Percentiles rank a stretch among this genome's conserved stretches.
Conservation (phyloP, 2,888 invertebrate species). For the Lasius fuliginosus region DNA sequence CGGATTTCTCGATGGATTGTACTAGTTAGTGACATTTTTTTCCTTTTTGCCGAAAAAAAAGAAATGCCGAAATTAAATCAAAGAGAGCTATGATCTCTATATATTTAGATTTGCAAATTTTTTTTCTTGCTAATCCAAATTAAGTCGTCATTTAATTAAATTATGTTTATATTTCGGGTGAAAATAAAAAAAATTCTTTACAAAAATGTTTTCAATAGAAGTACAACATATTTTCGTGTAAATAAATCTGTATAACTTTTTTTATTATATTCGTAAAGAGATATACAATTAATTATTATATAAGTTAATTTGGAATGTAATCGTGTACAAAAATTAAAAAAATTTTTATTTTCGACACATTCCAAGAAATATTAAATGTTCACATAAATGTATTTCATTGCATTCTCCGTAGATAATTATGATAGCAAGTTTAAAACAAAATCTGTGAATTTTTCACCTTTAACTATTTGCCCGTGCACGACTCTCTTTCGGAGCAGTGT, state of each 20-base stretch:
- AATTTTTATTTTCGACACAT: background rate
- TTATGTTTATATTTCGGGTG: conserved; percentile 18
- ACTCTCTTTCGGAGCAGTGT: conserved; percentile 40
- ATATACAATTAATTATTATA: conserved; percentile 16
- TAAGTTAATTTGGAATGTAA: conserved; percentile 17
- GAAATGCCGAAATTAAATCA: conserved; percentile 14
- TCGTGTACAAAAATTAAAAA: background rate
- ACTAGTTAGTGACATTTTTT: background rate
- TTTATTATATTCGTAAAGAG: background rate
- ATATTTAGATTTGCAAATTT: conserved; percentile 9
- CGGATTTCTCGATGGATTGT: background rate
- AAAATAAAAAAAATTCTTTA: conserved; percentile 19
- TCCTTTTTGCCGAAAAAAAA: background rate
- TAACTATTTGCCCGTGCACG: conserved; percentile 16
- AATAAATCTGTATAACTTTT: conserved; percentile 1
- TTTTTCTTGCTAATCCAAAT: conserved; percentile 16
- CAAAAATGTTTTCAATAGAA: conserved; percentile 3
- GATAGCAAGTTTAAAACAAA: conserved; percentile 39
- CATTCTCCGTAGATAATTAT: background rate
- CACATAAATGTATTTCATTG: background rate
- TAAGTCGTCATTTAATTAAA: background rate
- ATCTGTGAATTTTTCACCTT: conserved; percentile 30
- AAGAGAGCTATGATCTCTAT: background rate
- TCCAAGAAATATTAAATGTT: background rate
- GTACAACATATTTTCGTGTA: background rate